phyloP scores from a whole-genome alignment of 1,140 invertebrate genomes.

The Drosophila auraria region DNA sequence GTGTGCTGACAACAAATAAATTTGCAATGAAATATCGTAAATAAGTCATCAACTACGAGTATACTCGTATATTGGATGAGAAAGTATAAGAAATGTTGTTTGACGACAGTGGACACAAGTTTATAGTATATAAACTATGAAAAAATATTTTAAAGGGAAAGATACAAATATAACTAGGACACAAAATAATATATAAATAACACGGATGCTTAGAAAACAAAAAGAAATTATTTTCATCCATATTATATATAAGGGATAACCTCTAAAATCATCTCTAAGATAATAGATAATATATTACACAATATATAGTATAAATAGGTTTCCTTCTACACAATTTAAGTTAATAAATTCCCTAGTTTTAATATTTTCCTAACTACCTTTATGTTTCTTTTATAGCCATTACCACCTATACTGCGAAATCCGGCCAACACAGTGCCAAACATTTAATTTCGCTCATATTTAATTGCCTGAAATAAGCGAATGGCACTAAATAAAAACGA shows the following conservation, averaged over 20 bases:
- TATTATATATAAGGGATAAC: no score
- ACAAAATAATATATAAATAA: no score
- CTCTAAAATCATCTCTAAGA: no score
- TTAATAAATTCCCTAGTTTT: not conserved
- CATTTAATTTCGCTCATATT: slow-evolving; percentile 70
- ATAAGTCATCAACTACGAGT: not conserved
- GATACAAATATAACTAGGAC: not conserved
- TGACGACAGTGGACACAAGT: slow-evolving; percentile 22
- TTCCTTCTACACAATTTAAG: no score
- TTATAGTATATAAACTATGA: not conserved
- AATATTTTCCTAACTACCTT: not conserved
- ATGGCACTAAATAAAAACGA: slow-evolving; percentile 75
- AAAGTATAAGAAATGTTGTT: slow-evolving; percentile 3
- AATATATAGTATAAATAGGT: no score
- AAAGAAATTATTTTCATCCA: no score
- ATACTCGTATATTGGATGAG: not conserved
- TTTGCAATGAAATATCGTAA: not conserved
- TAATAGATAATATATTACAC: no score
- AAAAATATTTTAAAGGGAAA: not conserved
- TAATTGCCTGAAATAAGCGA: slow-evolving; percentile 70
- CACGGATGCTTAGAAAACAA: no score
- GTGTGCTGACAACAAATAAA: slow-evolving; percentile 1
- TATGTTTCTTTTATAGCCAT: not conserved
- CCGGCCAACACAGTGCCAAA: slow-evolving; percentile 32
- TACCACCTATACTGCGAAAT: slow-evolving; percentile 22